These are phyloP conservation scores for Sebastes dallii DNA, from an alignment of 2,797 vertebrate genomes.

Conservation along the genomic window DNA sequence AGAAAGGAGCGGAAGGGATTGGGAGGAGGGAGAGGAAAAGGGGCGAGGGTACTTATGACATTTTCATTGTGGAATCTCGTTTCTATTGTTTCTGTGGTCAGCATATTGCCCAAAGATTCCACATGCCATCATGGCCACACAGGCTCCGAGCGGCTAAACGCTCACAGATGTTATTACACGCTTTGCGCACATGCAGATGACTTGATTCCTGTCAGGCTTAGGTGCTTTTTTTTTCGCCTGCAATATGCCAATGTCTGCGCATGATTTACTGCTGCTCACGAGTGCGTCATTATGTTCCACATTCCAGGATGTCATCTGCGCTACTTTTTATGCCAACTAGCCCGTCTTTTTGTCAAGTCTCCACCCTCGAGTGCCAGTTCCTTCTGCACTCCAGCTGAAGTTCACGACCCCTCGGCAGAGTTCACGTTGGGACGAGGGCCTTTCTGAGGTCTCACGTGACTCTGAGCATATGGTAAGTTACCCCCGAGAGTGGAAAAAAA, in stretches of 20 bases:
- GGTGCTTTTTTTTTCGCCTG: conserved; percentile 32
- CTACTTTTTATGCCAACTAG: conserved; percentile 66
- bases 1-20: conserved; percentile 55
- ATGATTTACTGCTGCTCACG: conserved; percentile 59
- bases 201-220: conserved; percentile 67
- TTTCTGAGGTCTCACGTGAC: conserved; percentile 70
- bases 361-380: conserved; percentile 52
- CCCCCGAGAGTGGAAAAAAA: conserved; percentile 74
- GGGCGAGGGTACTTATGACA: conserved; percentile 75
- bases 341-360: conserved; percentile 13
- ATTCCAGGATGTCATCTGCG: conserved; percentile 75
- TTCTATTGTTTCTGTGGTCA: conserved; percentile 81
- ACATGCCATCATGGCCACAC: conserved; percentile 79
- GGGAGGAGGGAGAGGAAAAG: conserved; percentile 57
- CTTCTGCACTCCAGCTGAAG: conserved; percentile 44
- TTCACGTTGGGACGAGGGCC: conserved; percentile 72
- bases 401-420: conserved; percentile 59
- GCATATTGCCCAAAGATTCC: conserved; percentile 76
- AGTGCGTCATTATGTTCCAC: conserved; percentile 64
- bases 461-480: conserved; percentile 72
- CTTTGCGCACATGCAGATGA: conserved; percentile 57
- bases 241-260: conserved; percentile 63
- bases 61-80: conserved; percentile 79
- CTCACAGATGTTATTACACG: conserved; percentile 74
- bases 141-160: conserved; percentile 66